These are phyloP conservation scores for Trichogramma dendrolimi DNA, from an alignment of 2,888 invertebrate genomes.

Conservation along the genomic window DNA sequence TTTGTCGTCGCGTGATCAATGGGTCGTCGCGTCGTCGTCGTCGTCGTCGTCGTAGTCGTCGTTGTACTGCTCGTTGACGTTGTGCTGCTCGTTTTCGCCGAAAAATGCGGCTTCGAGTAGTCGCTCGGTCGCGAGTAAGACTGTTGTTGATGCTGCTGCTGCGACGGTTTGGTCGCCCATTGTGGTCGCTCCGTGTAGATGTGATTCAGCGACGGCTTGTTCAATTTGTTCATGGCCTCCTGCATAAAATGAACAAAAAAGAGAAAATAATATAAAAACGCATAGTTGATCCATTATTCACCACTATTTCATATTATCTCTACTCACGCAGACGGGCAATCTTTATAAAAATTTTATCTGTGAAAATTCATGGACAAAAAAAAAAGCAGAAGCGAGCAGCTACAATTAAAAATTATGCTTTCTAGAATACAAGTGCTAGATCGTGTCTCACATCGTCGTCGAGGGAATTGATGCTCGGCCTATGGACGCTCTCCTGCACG, in stretches of 20 bases:
- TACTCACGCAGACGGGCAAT: too few species aligned
- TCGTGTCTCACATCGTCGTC: constrained; percentile 38
- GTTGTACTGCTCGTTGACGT: background rate
- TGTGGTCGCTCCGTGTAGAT: constrained; percentile 45
- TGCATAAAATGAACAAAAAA: constrained; percentile 18
- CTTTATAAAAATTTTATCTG: background rate
- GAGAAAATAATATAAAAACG: background rate
- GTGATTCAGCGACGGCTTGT: constrained; percentile 39
- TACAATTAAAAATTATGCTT: background rate
- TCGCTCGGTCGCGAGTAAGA: constrained; percentile 38
- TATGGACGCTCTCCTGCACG: constrained; percentile 44
- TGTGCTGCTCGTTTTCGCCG: constrained; percentile 39
- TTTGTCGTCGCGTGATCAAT: constrained; percentile 33
- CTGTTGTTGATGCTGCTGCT: constrained; percentile 5
- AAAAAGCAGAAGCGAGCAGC: background rate
- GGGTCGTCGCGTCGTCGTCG: constrained; percentile 37
- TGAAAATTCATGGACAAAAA: background rate
- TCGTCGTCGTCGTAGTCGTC: constrained; percentile 1
- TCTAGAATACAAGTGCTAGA: background rate
- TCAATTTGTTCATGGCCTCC: constrained; percentile 34
- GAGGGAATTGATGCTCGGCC: constrained; percentile 43
- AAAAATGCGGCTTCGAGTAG: constrained; percentile 43
- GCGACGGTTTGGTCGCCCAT: constrained; percentile 44
- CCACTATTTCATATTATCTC: too few species aligned
- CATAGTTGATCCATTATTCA: too few species aligned